Base-by-base conservation (phyloP, 2,888 invertebrate genomes). In the Isoperla grammatica region DNA sequence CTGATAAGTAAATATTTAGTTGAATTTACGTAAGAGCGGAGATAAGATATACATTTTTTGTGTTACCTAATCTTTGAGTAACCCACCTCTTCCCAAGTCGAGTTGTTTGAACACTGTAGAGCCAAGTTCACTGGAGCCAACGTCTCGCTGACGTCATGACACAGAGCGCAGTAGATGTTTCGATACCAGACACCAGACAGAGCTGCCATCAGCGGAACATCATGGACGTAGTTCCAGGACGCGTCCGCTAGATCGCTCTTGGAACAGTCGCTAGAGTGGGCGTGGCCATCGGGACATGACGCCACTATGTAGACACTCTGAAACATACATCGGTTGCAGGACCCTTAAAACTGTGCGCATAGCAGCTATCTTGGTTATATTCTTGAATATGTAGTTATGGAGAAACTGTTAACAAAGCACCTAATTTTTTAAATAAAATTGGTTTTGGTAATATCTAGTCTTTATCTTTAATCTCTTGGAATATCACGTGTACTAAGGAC, bases 141-240 rank as follows among this genome's bases (percentile, higher is more conserved):
- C 46, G 13, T 8, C 11, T 1, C 42, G 19, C 22, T 37, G 17
- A 69, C 65, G 3, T 62, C 61, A 53, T 71, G 65, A 49, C 72
- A 72, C 2, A 62, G 48, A 4, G 70, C 69, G 48, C 72, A 72
- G 62, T 65, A 71, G 1, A 69, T 64, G 56, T 69, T 72, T 11
- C 63, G 60, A 53, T 69, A 72, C n/a, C 69, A 63, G 11, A 64
- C 60, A 12, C 64, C 63, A 11, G 66, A 66, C 9, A 11, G 29
- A 5, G 61, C 56, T 12, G 66, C 65, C 40, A 68, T 59, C 3
- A 69, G 69, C 3, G 70, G 69, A 45, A 70, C 59, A 54, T 71
- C 70, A 11, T 68, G 57, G 12, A 61, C n/a, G 61, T 67, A 68
- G 29, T 56, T 64, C 37, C 63, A 65, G 9, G 58, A 35, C 4